phyloP scores from a whole-genome alignment of 2,888 invertebrate species.

The Plemyria rubiginata region DNA sequence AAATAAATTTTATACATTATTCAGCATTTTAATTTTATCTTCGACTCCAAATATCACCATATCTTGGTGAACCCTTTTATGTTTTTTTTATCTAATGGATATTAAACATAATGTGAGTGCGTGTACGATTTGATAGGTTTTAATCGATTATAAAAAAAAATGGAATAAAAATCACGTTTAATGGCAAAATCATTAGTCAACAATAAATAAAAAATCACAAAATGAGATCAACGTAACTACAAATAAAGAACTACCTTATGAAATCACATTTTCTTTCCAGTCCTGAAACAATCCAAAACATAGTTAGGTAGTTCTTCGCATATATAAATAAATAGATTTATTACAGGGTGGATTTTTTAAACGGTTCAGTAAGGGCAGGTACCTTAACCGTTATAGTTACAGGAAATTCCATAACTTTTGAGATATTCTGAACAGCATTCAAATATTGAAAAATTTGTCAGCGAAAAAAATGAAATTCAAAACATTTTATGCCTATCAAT shows the following conservation, averaged over 20 bases:
- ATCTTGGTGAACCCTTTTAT: conserved; percentile 31
- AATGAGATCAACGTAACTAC: conserved; percentile 5
- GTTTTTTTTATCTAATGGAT: conserved; percentile 31
- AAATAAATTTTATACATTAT: conserved; percentile 42
- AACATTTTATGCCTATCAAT: too few species aligned
- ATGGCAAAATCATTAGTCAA: not conserved
- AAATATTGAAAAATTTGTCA: too few species aligned
- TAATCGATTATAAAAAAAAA: conserved; percentile 1
- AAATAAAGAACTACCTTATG: conserved; percentile 13
- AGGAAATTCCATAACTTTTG: too few species aligned
- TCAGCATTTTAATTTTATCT: conserved; percentile 38
- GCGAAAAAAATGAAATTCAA: too few species aligned
- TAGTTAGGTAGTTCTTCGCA: not conserved
- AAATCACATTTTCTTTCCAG: conserved; percentile 62
- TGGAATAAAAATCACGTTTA: not conserved
- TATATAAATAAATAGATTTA: too few species aligned
- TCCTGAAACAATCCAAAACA: conserved; percentile 53
- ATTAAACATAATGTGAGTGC: conserved; percentile 17
- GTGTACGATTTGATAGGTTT: conserved; percentile 11
- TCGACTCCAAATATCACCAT: conserved; percentile 13
- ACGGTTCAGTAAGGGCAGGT: too few species aligned
- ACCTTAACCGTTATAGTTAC: too few species aligned
- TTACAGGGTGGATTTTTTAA: too few species aligned
- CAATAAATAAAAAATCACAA: conserved; percentile 9
- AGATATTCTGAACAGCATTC: too few species aligned